Conservation (phyloP, 2,797 vertebrate species). For the Okamejei kenojei region DNA sequence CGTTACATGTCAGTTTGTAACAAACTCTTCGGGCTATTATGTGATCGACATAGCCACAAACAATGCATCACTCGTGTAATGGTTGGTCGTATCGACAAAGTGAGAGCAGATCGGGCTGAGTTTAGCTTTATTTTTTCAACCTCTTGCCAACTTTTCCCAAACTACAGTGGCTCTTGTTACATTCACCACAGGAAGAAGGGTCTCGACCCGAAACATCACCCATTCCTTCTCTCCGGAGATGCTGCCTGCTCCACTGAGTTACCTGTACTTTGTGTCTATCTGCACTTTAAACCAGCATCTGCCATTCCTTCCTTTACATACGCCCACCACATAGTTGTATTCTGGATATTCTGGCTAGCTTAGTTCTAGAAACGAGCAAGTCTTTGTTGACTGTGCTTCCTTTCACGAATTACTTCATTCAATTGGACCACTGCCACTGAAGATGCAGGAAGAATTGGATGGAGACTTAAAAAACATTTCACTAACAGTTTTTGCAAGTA, state of each 20-base stretch:
- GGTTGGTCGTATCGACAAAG: no score
- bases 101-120: not conserved
- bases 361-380: slow-evolving; percentile 1
- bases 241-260: no score
- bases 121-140: no score
- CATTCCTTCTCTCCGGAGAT: no score
- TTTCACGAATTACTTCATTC: not conserved
- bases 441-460: no score
- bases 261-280: no score
- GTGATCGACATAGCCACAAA: not conserved
- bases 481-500: no score
- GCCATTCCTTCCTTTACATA: no score
- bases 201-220: no score
- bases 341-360: slow-evolving; percentile 13
- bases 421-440: slow-evolving; percentile 10
- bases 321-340: not conserved
- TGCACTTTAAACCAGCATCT: no score
- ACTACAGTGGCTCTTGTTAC: not conserved
- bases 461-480: no score
- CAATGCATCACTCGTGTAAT: not conserved
- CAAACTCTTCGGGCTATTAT: not conserved
- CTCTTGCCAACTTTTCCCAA: not conserved
- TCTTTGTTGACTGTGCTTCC: slow-evolving; percentile 23
- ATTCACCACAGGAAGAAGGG: not conserved
- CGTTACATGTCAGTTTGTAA: not conserved